Evolutionary conservation across 2,888 invertebrate genomes (phyloP), one percentile per base, ranked within the genome.

Genomic region (Punctoribates punctum): DNA sequence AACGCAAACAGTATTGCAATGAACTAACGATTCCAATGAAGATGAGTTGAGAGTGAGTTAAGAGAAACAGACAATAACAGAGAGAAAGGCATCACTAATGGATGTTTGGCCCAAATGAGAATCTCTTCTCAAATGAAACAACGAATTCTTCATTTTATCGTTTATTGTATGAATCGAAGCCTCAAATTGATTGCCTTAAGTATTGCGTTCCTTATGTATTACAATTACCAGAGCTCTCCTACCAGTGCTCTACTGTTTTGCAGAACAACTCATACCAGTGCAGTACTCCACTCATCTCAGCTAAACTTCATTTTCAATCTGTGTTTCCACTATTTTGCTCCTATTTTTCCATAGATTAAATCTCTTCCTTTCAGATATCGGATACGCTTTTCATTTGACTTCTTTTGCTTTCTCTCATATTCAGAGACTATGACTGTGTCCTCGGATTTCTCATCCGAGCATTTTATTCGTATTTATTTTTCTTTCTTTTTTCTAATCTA

Each of bases 21-120:
- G 15, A 42, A 25, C 25, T 57, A 34, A 34, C n/a, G 20, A 65
- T 38, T 65, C 15, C 15, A 38, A 65, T 70, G 70, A 70, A 70
- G 70, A 42, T 46, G n/a, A 38, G 70, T 46, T 70, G 9, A 54
- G 20, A 9, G 20, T 60, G 17, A 15, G 27, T 27, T 9, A 34
- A 20, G 11, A 62, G 8, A 34, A n/a, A 34, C 29, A 62, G 62
- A 70, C 23, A 70, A 20, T 42, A 23, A 3, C 1, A 29, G 23
- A 38, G 17, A 1, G 20, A 4, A 23, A 70, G n/a, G 42, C 42
- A 42, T 29, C 13, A 9, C 46, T 70, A 70, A 70, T 70, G 70
- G 70, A 70, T 70, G 70, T 70, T 38, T 15, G 70, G 46, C 42
- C 42, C 42, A 65, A 70, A 70, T 70, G 70, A 70, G 70, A 70